These are phyloP conservation scores for Mystacornis crossleyi DNA, from an alignment of 2,113 vertebrate species.

Conservation along the genomic window DNA sequence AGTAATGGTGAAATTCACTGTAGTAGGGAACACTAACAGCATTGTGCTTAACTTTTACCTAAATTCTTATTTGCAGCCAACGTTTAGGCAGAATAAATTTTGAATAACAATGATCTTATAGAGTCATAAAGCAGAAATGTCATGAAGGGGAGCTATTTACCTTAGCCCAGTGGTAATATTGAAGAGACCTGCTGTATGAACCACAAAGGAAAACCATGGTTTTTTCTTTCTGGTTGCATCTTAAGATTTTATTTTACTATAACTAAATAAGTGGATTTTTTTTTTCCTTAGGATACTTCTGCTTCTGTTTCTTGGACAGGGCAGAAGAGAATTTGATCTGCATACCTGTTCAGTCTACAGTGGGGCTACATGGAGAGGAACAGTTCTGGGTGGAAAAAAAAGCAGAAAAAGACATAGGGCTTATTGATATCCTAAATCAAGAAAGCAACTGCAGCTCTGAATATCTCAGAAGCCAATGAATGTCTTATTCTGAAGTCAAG, in stretches of 20 bases:
- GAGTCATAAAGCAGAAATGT: neutral
- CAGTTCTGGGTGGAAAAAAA: neutral
- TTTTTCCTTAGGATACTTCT: neutral
- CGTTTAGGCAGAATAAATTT: neutral
- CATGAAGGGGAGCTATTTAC: neutral
- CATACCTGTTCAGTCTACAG: neutral
- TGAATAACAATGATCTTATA: neutral
- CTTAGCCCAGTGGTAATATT: neutral
- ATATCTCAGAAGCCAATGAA: neutral
- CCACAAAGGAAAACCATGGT: neutral
- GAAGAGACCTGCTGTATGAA: neutral
- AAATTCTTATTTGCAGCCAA: neutral
- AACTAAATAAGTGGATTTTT: neutral
- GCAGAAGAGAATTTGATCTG: neutral
- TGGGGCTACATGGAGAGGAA: neutral
- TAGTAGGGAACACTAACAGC: neutral
- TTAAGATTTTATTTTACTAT: neutral
- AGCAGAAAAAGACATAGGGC: neutral
- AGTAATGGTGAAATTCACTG: neutral
- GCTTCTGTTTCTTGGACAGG: neutral
- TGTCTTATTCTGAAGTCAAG: neutral
- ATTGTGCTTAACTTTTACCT: neutral
- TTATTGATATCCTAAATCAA: neutral
- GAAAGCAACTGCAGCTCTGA: neutral
- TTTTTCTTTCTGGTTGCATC: neutral